Evolutionary conservation across 2,113 vertebrate genomes (phyloP), one percentile per base, ranked within the genome.

Genomic region (Pelobates fuscus): DNA sequence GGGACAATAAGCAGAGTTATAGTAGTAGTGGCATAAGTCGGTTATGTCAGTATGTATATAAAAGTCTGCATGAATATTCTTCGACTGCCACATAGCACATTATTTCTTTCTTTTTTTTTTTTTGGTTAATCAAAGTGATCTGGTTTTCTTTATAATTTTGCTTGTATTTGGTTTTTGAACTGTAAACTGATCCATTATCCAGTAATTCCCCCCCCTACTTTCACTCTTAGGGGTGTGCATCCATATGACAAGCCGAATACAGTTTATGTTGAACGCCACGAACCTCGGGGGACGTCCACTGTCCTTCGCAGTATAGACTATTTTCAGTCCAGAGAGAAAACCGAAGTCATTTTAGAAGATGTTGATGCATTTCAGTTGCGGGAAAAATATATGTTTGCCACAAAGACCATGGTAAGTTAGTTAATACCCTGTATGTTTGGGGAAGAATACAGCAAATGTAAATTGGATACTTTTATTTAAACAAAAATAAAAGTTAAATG

Each of bases 301-400:
- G 70, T 99, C 55, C 86, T 98, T 74, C 94, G 93, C 83, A 98
- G 96, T 84, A 96, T 92, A 0, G 97, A 99, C 83, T 99, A 96
- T 90, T 99, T 97, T 83, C 96, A 99, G 85, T 96, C 92, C 41
- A 87, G 90, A 15, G 92, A 94, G 80, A 95, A 96, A 80, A 94
- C 92, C 72, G 91, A 86, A 2, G 77, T 98, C 2, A 87, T 99
- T 81, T 88, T 99, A 77, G 95, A 98, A 69, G 93, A 93, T 0
- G 94, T 94, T 0, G 91, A 94, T 60, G 96, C 95, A 81, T 99
- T 99, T 82, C 95, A 99, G 85, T 92, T 99, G 57, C 88, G 94
- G 55, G 97, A 98, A 85, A 97, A 96, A 73, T 99, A 99, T 86
- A 92, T 99, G 92, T 99, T 99, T 58, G 97, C 97, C 21, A 99